Evolutionary conservation across 2,888 invertebrate species (phyloP).

Genomic region (Callyntrura guangdongensis): DNA sequence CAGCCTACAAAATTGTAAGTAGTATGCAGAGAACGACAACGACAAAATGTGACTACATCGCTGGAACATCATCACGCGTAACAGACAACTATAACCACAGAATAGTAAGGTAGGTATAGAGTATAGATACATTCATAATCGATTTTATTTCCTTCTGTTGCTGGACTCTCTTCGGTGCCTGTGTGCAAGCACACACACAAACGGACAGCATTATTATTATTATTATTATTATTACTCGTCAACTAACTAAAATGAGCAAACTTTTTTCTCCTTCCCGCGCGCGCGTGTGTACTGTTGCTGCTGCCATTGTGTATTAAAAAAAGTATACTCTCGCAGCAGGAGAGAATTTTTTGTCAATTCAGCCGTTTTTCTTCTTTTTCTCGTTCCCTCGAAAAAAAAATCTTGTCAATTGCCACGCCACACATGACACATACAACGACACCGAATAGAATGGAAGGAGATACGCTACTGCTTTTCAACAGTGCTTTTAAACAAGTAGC

Average conservation of each 20-base stretch:
- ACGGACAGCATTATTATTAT: neutral
- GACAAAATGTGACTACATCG: neutral
- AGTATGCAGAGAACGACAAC: neutral
- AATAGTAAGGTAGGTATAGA: neutral
- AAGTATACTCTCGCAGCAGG: conserved; percentile 14
- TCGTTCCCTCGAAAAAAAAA: neutral
- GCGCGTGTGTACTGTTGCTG: neutral
- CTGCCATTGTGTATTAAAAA: neutral
- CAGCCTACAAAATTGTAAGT: neutral
- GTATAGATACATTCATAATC: conserved; percentile 31
- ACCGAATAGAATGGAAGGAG: neutral
- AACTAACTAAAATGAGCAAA: conserved; percentile 2
- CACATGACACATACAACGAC: neutral
- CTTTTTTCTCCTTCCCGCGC: neutral
- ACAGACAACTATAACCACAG: neutral
- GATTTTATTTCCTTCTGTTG: conserved; percentile 24
- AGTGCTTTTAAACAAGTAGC: neutral
- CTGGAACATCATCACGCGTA: neutral
- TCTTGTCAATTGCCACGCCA: too few species aligned
- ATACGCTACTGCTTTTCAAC: neutral
- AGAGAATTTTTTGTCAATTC: conserved; percentile 44
- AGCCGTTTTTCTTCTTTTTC: conserved; percentile 30
- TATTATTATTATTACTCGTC: conserved; percentile 37
- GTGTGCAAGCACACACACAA: too few species aligned
- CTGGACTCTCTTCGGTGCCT: neutral